Evolutionary conservation across 2,888 invertebrate genomes (phyloP), one percentile per base, ranked within the genome.

Genomic region (Thera obeliscata): DNA sequence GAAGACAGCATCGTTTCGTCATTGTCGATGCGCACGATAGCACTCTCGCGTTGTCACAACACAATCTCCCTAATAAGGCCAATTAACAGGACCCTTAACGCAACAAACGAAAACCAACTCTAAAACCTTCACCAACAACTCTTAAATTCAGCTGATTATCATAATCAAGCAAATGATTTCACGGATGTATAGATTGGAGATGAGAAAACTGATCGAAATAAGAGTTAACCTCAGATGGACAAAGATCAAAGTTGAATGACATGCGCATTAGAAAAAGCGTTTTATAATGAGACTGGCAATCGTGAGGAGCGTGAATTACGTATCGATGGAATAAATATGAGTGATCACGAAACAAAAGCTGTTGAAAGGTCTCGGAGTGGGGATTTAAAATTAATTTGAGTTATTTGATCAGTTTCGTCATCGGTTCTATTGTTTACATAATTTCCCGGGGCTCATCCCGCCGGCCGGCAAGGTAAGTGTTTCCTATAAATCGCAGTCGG

Each of bases 1-100:
- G 91, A 93, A 93, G 93, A 93, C 93, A 93, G 90, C 91, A 88
- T 90, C 93, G 93, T 93, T 93, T 93, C 93, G 93, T 93, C 93
- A 93, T 92, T 93, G 93, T 93, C 90, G 93, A 93, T 93, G 90
- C 84, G 82, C 92, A 93, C 92, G 93, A 93, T 93, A 93, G 87
- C 93, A 92, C 93, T 93, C 90, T 90, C 84, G 82, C 83, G 87
- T 92, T 93, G 93, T 93, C 93, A 93, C 93, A 93, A 93, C 93
- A 93, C 89, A 87, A 90, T 93, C 92, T 91, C 83, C 87, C 88
- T 93, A 93, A 93, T 93, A 92, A 93, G 91, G 86, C 93, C 93
- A 93, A 93, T 93, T 93, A 93, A 93, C 89, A 89, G 86, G 84
- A 90, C 85, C 86, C 82, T 85, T 82, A 78, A 74, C 74, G 72